Evolutionary conservation across 2,797 vertebrate genomes (phyloP).

Genomic region (Passerculus sandwichensis): DNA sequence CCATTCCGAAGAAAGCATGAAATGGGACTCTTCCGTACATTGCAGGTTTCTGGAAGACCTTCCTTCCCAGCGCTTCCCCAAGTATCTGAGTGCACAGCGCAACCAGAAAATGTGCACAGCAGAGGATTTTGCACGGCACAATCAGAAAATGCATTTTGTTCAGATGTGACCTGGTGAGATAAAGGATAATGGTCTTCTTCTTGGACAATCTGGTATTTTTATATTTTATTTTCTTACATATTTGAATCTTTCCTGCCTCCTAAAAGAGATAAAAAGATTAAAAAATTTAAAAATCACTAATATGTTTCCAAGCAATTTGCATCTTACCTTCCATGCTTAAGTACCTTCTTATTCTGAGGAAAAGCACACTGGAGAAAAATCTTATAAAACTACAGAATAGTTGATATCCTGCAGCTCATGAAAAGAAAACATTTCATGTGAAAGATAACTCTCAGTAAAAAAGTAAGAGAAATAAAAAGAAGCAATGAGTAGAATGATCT

Average conservation of each 20-base stretch:
- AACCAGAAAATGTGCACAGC: neutral
- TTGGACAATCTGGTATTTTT: neutral
- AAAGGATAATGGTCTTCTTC: neutral
- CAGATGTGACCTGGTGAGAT: neutral
- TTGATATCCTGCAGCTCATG: neutral
- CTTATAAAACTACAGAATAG: neutral
- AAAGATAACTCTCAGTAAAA: neutral
- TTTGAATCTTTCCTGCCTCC: neutral
- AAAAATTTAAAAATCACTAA: no score
- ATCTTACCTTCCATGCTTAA: neutral
- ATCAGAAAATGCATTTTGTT: neutral
- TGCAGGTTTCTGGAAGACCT: neutral
- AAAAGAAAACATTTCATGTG: neutral
- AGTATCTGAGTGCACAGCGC: fast-evolving
- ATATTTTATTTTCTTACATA: neutral
- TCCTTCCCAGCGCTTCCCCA: neutral
- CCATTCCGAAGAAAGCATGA: neutral
- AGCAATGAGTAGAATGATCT: fast-evolving
- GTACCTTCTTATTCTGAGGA: neutral
- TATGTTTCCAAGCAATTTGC: neutral
- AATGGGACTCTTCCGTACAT: neutral
- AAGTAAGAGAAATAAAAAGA: neutral
- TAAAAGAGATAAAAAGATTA: neutral
- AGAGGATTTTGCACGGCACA: no score
- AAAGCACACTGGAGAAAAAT: neutral